Evolutionary conservation across 2,797 vertebrate genomes (phyloP).

Genomic region (Rousettus madagascariensis): DNA sequence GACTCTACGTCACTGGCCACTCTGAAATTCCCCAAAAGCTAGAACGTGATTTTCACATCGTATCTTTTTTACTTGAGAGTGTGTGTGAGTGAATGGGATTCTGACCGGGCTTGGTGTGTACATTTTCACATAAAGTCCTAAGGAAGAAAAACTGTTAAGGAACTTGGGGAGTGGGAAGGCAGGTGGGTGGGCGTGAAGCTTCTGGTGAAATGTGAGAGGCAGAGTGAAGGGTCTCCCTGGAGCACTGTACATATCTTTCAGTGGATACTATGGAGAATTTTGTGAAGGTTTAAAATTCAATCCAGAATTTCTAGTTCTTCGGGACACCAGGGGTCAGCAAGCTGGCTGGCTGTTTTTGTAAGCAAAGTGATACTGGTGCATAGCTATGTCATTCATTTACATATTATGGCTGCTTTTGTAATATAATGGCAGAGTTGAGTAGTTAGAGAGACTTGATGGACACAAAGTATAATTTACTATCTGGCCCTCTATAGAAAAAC

Average conservation of each 20-base stretch:
- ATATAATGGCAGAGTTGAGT: too few relatives aligned
- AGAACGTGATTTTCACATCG: neutral
- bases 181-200: neutral
- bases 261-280: neutral
- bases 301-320: neutral
- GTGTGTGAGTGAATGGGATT: neutral
- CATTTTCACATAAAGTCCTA: neutral
- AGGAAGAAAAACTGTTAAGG: neutral
- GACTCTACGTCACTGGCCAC: neutral
- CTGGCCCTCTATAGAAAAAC: too few relatives aligned
- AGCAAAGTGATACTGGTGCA: neutral
- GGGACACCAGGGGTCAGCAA: neutral
- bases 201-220: neutral
- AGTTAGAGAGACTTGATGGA: neutral
- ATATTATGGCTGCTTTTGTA: too few relatives aligned
- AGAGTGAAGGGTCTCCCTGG: neutral
- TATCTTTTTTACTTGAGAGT: neutral
- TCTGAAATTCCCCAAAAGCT: neutral
- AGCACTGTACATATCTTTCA: neutral
- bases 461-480: too few relatives aligned
- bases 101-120: neutral
- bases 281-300: neutral
- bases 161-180: neutral
- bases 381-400: neutral
- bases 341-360: neutral